phyloP scores from a whole-genome alignment of 2,888 invertebrate species.

The Tipula confusa region DNA sequence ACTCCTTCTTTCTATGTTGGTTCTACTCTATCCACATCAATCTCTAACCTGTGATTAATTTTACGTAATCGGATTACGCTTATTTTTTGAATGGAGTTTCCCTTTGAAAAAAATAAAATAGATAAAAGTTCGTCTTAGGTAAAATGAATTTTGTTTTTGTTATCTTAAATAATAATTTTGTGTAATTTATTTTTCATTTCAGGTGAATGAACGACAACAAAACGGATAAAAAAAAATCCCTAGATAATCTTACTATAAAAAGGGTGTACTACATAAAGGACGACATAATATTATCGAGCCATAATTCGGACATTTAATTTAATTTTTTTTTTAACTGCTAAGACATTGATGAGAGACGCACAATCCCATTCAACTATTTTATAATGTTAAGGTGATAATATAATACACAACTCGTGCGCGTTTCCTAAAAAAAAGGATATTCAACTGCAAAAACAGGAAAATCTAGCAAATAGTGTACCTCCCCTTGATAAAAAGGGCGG shows the following conservation, averaged over 20 bases:
- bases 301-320: neutral
- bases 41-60: neutral
- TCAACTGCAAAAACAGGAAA: neutral
- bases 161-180: neutral
- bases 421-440: neutral
- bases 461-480: neutral
- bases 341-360: neutral
- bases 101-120: neutral
- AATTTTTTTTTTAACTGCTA: neutral
- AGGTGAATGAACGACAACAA: neutral
- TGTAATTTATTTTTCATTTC: neutral
- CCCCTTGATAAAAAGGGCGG: neutral
- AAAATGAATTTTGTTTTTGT: neutral
- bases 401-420: neutral
- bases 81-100: neutral
- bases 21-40: no score
- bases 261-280: neutral
- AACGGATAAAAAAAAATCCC: no score
- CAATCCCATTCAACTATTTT: neutral
- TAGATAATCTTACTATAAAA: neutral
- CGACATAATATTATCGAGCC: neutral
- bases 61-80: neutral
- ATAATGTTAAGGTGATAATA: constrained; percentile 9
- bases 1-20: neutral
- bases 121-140: neutral